phyloP scores from a whole-genome alignment of 2,888 invertebrate genomes.

The Emmelina monodactyla region DNA sequence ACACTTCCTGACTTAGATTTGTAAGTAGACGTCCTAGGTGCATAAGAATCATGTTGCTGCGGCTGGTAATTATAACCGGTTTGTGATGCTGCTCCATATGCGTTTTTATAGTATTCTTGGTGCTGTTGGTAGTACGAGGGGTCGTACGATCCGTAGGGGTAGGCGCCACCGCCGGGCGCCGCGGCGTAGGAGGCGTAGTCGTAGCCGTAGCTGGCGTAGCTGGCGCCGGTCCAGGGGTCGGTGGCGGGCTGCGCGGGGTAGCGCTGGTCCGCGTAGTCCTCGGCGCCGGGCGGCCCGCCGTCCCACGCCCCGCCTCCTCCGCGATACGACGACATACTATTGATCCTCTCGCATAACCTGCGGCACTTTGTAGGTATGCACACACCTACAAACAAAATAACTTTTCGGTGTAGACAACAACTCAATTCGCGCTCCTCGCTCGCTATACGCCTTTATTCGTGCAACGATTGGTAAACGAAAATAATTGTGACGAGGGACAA shows the following conservation, averaged over 20 bases:
- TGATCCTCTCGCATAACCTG: constrained; percentile 59
- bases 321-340: constrained; percentile 59
- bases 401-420: constrained; percentile 70
- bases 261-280: constrained; percentile 49
- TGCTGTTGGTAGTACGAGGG: constrained; percentile 27
- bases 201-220: constrained; percentile 49
- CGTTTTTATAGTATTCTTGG: constrained; percentile 24
- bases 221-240: constrained; percentile 56
- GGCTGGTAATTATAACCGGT: constrained; percentile 9
- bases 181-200: constrained; percentile 40
- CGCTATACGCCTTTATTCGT: constrained; percentile 37
- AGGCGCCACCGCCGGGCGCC: constrained; percentile 32
- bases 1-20: constrained; percentile 35
- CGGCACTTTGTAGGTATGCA: constrained; percentile 66
- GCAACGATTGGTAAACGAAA: constrained; percentile 33
- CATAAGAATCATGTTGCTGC: constrained; percentile 1
- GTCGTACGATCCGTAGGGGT: constrained; percentile 35
- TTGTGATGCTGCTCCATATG: background rate
- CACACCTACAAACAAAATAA: constrained; percentile 75
- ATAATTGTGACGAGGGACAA: constrained; percentile 48
- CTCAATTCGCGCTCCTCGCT: constrained; percentile 44
- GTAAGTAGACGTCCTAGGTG: constrained; percentile 17
- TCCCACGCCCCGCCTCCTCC: constrained; percentile 50
- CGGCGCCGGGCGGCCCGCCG: constrained; percentile 63
- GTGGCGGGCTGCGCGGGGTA: constrained; percentile 37